Base-by-base conservation (phyloP, 2,888 invertebrate species). In the Thalpophila matura region DNA sequence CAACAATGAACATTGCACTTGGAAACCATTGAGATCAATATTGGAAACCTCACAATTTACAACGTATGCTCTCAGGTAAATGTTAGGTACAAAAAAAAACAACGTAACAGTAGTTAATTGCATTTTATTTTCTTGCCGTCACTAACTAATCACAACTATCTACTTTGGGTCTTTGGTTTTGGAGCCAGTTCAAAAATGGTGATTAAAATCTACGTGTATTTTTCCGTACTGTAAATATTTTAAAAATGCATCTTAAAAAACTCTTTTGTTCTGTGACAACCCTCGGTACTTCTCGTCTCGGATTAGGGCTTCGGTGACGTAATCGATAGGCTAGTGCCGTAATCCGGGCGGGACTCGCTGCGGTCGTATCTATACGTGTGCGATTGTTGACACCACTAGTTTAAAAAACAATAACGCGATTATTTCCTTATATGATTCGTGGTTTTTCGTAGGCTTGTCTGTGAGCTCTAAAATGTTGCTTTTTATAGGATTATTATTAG, bases 231-330 rank as follows among this genome's bases (percentile, higher is more conserved):
- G n/a, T n/a, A n/a, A n/a, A n/a, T n/a, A n/a, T n/a, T n/a, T n/a
- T n/a, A 10, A 56, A 33, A 43, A 31, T 37, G 10, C 54, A 55
- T 45, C 22, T 18, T 5, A 0, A 14, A 22, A 31, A 14, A n/a
- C 1, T 16, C 6, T 31, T 33, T 40, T 14, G 27, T 29, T 12
- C 0, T n/a, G 50, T 31, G 74, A 1, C 74, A 72, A 31, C 71
- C 71, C 71, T 72, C 1, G 35, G 40, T 31, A 58, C 29, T 67
- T 58, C 46, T 74, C 45, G 66, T 37, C 59, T 65, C 54, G 77
- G 73, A 79, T 80, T 80, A 76, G 80, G 81, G 80, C 78, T 79
- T 81, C 78, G 59, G 64, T 73, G 72, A 67, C 73, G 78, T 77
- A 81, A 80, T 74, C 70, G 80, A 81, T 81, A 81, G 66, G 64